Conservation (phyloP, 2,888 invertebrate species). For the Autographa pulchrina region DNA sequence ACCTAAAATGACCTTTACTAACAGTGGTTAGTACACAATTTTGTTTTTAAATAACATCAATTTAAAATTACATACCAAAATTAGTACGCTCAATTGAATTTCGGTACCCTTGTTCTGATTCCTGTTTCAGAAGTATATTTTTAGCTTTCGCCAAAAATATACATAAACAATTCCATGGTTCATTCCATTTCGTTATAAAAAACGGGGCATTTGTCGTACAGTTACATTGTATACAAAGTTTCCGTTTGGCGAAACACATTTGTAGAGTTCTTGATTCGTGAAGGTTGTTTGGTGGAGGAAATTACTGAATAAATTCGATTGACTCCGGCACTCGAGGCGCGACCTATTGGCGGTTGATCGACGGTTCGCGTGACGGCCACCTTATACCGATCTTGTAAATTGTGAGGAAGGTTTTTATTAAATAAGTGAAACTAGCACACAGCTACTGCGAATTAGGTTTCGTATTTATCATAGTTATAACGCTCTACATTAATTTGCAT, state of each 20-base stretch:
- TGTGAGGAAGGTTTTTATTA: slow-evolving; percentile 62
- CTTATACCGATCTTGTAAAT: slow-evolving; percentile 59
- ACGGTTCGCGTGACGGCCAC: slow-evolving; percentile 78
- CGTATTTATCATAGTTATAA: slow-evolving; percentile 41
- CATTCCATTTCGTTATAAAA: slow-evolving; percentile 50
- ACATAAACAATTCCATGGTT: slow-evolving; percentile 50
- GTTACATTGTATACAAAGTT: slow-evolving; percentile 62
- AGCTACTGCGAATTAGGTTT: slow-evolving; percentile 47
- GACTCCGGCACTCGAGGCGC: slow-evolving; percentile 72
- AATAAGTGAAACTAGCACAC: slow-evolving; percentile 62
- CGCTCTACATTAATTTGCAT: slow-evolving; percentile 50
- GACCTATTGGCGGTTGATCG: slow-evolving; percentile 79
- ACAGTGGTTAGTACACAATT: too few species aligned
- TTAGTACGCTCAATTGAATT: too few species aligned
- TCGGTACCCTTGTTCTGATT: too few species aligned
- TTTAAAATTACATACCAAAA: too few species aligned
- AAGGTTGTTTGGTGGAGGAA: slow-evolving; percentile 76
- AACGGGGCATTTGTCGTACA: slow-evolving; percentile 38
- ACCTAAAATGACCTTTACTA: too few species aligned
- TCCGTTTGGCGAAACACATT: slow-evolving; percentile 71
- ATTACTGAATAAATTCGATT: slow-evolving; percentile 86
- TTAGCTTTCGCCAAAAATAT: slow-evolving; percentile 33
- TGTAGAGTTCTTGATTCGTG: slow-evolving; percentile 73
- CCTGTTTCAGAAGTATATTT: too few species aligned
- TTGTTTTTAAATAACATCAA: too few species aligned